Evolutionary conservation across 1,140 invertebrate genomes (phyloP).

Genomic region (Drosophila miranda): DNA sequence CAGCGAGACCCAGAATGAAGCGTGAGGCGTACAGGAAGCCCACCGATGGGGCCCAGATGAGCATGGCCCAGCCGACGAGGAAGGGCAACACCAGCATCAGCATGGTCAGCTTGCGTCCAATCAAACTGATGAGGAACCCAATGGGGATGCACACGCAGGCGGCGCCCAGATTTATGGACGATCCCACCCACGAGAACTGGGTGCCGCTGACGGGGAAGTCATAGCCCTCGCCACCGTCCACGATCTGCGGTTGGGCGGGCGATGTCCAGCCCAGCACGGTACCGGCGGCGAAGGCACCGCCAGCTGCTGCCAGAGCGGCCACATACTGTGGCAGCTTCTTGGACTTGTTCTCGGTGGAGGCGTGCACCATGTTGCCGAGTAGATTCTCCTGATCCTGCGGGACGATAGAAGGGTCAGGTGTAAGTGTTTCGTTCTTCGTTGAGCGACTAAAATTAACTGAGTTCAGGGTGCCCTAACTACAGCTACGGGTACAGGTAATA

Average conservation of each 20-base stretch:
- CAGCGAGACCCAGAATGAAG: conserved; percentile 88
- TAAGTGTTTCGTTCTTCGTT: conserved; percentile 21
- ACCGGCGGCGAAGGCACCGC: conserved; percentile 84
- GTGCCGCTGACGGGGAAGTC: conserved; percentile 83
- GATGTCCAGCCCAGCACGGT: conserved; percentile 90
- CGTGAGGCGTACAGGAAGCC: conserved; percentile 88
- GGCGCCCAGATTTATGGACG: conserved; percentile 88
- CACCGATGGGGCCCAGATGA: conserved; percentile 87
- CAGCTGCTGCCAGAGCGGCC: conserved; percentile 85
- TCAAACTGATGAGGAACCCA: conserved; percentile 88
- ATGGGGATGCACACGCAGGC: conserved; percentile 88
- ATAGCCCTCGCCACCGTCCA: conserved; percentile 82
- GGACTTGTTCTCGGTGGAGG: conserved; percentile 50
- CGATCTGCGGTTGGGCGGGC: conserved; percentile 84
- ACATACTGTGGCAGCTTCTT: conserved; percentile 87
- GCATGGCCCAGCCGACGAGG: conserved; percentile 88
- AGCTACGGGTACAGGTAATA: conserved; percentile 28
- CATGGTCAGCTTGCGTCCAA: conserved; percentile 90
- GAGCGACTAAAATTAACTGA: conserved; percentile 50
- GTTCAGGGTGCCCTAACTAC: conserved; percentile 11
- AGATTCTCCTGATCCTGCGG: conserved; percentile 77
- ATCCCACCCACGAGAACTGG: conserved; percentile 89
- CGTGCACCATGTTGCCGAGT: conserved; percentile 76
- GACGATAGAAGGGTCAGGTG: background rate
- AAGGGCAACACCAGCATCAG: conserved; percentile 88